A percentile compares a stretch with the other conserved stretches of the same genome.
These are phyloP conservation scores for Pithys albifrons DNA, from an alignment of 2,113 vertebrate species.

Conservation along the genomic window DNA sequence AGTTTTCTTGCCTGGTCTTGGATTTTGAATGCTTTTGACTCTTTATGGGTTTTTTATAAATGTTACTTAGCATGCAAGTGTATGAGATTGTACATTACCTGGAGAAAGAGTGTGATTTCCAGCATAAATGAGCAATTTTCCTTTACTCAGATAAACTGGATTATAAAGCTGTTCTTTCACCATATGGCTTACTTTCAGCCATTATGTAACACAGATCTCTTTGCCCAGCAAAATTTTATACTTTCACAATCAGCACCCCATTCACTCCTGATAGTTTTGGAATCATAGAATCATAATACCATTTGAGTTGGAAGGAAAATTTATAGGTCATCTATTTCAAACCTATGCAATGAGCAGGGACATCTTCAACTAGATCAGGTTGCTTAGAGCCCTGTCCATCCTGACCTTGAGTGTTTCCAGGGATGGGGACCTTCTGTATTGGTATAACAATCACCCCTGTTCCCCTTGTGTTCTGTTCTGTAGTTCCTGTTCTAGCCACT, in stretches of 20 bases:
- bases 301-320: not conserved
- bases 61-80: constrained; percentile 29
- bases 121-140: not conserved
- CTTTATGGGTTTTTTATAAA: constrained; percentile 32
- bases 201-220: not conserved
- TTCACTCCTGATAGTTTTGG: not conserved
- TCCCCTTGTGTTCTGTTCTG: not conserved
- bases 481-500: not conserved
- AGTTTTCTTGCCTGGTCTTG: not conserved
- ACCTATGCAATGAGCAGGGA: not conserved
- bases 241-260: not conserved
- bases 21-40: constrained; percentile 34
- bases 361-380: not conserved
- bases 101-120: not conserved
- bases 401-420: not conserved
- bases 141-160: not conserved
- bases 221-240: not conserved
- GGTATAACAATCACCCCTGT: not conserved
- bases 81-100: not conserved
- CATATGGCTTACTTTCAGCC: not conserved
- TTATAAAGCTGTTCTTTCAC: not conserved
- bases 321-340: not conserved
- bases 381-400: not conserved
- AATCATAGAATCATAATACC: fast-evolving
- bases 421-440: not conserved